Conservation (phyloP, 1,140 invertebrate genomes). For the Drosophila tani region DNA sequence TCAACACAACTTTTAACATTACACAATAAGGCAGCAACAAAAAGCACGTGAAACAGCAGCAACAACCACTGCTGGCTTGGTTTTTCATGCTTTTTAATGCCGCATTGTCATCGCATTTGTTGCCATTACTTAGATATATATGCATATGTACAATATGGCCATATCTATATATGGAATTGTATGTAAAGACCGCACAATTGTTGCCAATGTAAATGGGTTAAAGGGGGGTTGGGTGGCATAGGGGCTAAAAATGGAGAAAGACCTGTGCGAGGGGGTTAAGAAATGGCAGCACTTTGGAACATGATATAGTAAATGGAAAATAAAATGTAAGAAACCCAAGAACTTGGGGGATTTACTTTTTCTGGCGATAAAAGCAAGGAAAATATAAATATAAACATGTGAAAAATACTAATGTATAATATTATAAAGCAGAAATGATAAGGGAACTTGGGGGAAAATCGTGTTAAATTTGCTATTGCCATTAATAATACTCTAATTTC, state of each 20-base stretch:
- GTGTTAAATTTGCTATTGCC: too few species aligned
- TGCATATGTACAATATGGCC: conserved; percentile 12
- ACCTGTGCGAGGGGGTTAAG: conserved; percentile 10
- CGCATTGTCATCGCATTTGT: conserved; percentile 79
- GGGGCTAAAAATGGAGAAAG: conserved; percentile 17
- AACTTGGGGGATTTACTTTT: background rate
- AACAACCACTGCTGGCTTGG: conserved; percentile 41
- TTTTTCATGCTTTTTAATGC: conserved; percentile 72
- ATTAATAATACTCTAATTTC: too few species aligned
- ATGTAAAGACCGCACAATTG: conserved; percentile 19
- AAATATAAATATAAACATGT: background rate
- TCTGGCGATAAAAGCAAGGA: background rate
- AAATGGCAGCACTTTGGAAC: conserved; percentile 15
- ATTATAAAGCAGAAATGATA: background rate
- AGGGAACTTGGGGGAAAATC: too few species aligned
- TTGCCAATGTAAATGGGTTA: conserved; percentile 36
- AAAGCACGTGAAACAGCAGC: conserved; percentile 19
- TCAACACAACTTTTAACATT: conserved; percentile 63
- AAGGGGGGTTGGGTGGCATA: background rate
- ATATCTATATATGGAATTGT: conserved; percentile 26
- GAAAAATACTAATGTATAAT: background rate
- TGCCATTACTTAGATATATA: conserved; percentile 33
- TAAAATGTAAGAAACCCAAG: background rate
- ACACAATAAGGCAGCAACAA: conserved; percentile 61
- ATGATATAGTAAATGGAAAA: conserved; percentile 8